Percentiles rank a stretch among this genome's conserved stretches.
Conservation (phyloP, 2,113 vertebrate species). For the Neodontobutis hainanensis region DNA sequence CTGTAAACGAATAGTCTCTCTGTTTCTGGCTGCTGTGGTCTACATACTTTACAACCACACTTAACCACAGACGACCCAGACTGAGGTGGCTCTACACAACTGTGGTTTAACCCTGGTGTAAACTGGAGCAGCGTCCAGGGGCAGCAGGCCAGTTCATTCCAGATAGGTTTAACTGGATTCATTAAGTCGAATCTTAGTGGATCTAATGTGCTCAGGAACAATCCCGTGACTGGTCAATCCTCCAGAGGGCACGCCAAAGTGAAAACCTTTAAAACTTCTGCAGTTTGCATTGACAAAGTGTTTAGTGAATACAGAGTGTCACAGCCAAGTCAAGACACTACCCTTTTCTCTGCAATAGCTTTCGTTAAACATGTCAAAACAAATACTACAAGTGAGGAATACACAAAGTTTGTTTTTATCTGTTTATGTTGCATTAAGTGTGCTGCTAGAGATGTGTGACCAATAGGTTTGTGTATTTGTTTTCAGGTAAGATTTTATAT, state of each 20-base stretch:
- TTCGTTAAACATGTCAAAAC: too few species aligned
- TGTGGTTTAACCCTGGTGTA: slow-evolving; percentile 13
- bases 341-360: too few species aligned
- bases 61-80: slow-evolving; percentile 3
- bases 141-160: slow-evolving; percentile 1
- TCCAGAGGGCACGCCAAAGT: neutral
- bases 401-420: too few species aligned
- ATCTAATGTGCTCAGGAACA: slow-evolving; percentile 7
- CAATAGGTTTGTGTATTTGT: too few species aligned
- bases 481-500: too few species aligned
- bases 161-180: slow-evolving; percentile 41
- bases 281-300: neutral
- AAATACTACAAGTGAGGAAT: too few species aligned
- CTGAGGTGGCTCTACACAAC: slow-evolving; percentile 7
- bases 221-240: slow-evolving; percentile 13
- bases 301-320: too few species aligned
- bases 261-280: neutral
- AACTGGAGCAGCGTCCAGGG: neutral
- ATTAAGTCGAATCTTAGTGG: slow-evolving; percentile 32
- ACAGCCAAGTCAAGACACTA: too few species aligned
- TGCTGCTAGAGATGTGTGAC: too few species aligned
- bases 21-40: slow-evolving; percentile 1
- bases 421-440: too few species aligned
- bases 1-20: neutral
- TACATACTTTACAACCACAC: slow-evolving; percentile 11